phyloP scores from a whole-genome alignment of 2,113 vertebrate genomes.

The Noturus placidus region DNA sequence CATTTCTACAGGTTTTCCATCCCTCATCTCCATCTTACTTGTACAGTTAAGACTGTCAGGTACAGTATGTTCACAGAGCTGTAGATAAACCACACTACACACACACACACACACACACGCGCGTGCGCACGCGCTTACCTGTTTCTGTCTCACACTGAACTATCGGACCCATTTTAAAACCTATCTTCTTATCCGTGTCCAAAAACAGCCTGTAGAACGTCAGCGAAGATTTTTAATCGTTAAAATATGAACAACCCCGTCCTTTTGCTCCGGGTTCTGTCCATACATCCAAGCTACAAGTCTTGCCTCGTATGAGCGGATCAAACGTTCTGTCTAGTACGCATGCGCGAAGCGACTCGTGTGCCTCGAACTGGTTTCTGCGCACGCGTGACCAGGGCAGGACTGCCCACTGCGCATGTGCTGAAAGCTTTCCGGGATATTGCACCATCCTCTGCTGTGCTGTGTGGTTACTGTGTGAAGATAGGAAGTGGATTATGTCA shows the following conservation, averaged over 20 bases:
- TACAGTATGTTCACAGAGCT: neutral
- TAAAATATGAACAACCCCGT: neutral
- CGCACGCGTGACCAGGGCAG: neutral
- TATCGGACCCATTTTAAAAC: constrained; percentile 11
- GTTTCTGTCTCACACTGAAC: neutral
- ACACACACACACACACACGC: neutral
- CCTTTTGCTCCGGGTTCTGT: neutral
- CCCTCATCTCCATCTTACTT: neutral
- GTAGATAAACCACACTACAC: no score
- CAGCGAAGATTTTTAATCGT: neutral
- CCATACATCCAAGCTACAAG: neutral
- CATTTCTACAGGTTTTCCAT: neutral
- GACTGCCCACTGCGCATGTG: constrained; percentile 8
- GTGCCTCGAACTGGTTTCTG: neutral
- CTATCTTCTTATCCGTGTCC: neutral
- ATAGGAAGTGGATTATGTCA: neutral
- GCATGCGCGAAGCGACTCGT: neutral
- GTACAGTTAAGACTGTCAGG: neutral
- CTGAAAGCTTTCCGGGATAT: neutral
- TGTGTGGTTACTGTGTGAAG: neutral
- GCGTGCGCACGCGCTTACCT: constrained; percentile 36
- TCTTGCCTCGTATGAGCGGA: neutral
- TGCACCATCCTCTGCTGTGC: neutral
- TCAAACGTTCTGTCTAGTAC: neutral
- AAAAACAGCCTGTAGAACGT: neutral